Base-by-base conservation (phyloP, 2,888 invertebrate species). In the Epirrita christyi region DNA sequence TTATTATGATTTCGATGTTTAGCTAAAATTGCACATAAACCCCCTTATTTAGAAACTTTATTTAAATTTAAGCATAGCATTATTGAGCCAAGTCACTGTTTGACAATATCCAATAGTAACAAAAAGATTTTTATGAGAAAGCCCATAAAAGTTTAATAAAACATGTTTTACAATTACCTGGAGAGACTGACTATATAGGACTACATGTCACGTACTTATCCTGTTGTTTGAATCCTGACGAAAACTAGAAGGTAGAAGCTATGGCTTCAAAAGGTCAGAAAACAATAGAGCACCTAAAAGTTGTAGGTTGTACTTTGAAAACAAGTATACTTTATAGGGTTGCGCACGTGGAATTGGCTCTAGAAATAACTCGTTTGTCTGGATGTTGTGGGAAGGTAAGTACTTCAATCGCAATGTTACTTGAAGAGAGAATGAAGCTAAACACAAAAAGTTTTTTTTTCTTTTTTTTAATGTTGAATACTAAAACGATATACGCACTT, bases 261-360 rank as follows among this genome's bases (percentile, higher is more conserved):
- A 32, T 43, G 29, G 44, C 28, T 46, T 49, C 38, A 11, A 41
- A 50, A 41, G 40, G 36, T 38, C 41, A 50, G 36, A 50, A 55
- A 49, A 55, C 55, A 55, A 56, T 56, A 50, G 36, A 50, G 11
- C 10, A 13, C 36, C 15, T 38, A 6, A 44, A 36, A 21, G 29
- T 46, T 50, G 38, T 38, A 29, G 14, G 36, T 28, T 14, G 28
- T 48, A 43, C 40, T 55, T n/a, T 49, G 34, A 45, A 28, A 44
- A 54, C 45, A 28, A 15, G 40, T 49, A 21, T 49, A 53, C 29
- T 53, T 58, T 53, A 48, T 42, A 41, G 15, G 44, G 41, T 29
- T 54, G 27, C 48, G 45, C 45, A 45, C 41, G 49, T 46, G 41
- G 40, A 49, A 48, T 21, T 36, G 28, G 37, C 36, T 37, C 36